Conservation (phyloP, 2,113 vertebrate genomes). For the Vulpes ferrilata region DNA sequence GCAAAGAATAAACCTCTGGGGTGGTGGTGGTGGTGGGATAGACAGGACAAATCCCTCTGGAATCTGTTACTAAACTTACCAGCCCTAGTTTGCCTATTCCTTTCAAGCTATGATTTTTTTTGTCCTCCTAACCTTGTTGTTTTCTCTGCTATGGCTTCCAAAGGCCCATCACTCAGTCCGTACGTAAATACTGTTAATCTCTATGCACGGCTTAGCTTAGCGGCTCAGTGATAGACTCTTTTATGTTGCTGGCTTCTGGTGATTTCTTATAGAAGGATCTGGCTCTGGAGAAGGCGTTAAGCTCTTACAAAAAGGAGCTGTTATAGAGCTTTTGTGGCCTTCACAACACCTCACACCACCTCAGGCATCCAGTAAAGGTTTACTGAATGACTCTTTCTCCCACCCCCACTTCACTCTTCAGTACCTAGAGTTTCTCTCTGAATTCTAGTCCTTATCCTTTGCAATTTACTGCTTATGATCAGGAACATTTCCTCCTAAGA, state of each 20-base stretch:
- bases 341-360: not conserved
- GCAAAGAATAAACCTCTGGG: conserved; percentile 53
- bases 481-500: conserved; percentile 29
- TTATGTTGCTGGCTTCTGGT: not conserved
- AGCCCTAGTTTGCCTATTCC: not conserved
- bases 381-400: not conserved
- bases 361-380: not conserved
- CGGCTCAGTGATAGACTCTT: not conserved
- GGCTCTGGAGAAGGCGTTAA: not conserved
- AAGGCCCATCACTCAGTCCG: not conserved
- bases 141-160: not conserved
- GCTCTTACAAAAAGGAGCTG: not conserved
- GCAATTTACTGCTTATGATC: not conserved
- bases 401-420: too few species aligned
- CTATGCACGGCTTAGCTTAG: not conserved
- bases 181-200: not conserved
- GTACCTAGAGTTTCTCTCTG: not conserved
- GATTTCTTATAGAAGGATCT: not conserved
- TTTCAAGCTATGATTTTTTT: not conserved
- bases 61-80: not conserved
- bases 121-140: not conserved
- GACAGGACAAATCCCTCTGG: conserved; percentile 39
- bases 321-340: not conserved
- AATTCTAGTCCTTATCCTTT: conserved; percentile 26
- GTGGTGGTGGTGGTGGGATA: not conserved